A percentile compares a stretch with the other conserved stretches of the same genome.
Conservation (phyloP, 2,888 invertebrate species). For the Sarcophaga subvicina region DNA sequence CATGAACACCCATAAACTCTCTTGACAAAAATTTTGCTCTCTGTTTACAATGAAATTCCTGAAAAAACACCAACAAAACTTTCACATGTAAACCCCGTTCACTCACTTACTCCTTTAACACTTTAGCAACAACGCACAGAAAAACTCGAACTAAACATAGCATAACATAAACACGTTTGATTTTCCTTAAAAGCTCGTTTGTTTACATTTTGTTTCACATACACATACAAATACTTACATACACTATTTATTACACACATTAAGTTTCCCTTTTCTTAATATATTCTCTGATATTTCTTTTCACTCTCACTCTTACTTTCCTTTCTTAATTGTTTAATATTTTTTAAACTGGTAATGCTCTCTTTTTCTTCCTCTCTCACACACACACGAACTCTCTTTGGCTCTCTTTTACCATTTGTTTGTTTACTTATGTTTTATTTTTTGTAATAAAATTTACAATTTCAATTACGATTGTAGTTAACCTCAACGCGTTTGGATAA, state of each 20-base stretch:
- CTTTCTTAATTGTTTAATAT: neutral
- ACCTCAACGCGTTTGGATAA: conserved; percentile 28
- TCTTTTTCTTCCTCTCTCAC: conserved; percentile 14
- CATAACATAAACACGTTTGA: too few species aligned
- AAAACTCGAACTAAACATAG: too few species aligned
- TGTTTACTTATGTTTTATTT: neutral
- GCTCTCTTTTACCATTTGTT: neutral
- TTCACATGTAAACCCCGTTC: too few species aligned
- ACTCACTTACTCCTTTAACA: too few species aligned
- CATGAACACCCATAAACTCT: too few species aligned
- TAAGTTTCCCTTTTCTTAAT: neutral
- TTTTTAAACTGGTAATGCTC: conserved; percentile 1
- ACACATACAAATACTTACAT: neutral
- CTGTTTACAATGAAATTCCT: too few species aligned
- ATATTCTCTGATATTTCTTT: too few species aligned
- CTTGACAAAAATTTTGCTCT: too few species aligned
- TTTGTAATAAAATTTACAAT: neutral
- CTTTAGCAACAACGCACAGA: too few species aligned
- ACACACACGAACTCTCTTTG: neutral
- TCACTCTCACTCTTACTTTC: neutral
- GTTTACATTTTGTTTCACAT: neutral
- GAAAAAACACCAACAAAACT: too few species aligned
- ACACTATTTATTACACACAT: neutral
- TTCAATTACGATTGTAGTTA: neutral
- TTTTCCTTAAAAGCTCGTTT: too few species aligned